Evolutionary conservation across 1,140 invertebrate species (phyloP).

Genomic region (Ips typographus): DNA sequence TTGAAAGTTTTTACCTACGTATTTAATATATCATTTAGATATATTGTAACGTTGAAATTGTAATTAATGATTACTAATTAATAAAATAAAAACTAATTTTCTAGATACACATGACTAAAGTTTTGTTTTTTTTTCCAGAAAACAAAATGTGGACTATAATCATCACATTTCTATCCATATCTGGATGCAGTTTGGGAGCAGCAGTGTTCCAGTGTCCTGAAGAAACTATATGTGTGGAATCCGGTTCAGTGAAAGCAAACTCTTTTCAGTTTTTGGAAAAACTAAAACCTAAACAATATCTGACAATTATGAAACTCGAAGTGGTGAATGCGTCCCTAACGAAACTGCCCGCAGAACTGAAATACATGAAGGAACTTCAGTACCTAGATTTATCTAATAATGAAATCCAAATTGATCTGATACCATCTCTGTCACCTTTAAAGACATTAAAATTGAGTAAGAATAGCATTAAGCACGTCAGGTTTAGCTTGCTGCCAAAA

Average conservation of each 20-base stretch:
- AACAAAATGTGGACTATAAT: conserved; percentile 30
- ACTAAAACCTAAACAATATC: conserved; percentile 38
- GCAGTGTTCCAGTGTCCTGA: conserved; percentile 36
- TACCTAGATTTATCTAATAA: conserved; percentile 61
- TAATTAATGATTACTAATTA: background rate
- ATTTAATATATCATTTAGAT: background rate
- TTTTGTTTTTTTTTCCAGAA: conserved; percentile 31
- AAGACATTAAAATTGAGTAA: conserved; percentile 60
- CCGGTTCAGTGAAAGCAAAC: conserved; percentile 31
- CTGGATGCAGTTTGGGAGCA: conserved; percentile 20
- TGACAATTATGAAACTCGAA: conserved; percentile 33
- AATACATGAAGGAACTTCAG: conserved; percentile 43
- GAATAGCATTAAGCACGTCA: conserved; percentile 58
- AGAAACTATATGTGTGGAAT: conserved; percentile 24
- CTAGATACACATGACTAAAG: background rate
- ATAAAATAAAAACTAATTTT: background rate
- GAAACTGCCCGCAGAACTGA: conserved; percentile 40
- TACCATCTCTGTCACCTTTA: conserved; percentile 59
- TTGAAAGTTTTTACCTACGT: too few relatives aligned
- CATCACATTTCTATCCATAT: conserved; percentile 11
- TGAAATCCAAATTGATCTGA: conserved; percentile 58
- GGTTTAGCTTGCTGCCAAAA: conserved; percentile 57
- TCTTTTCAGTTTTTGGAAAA: conserved; percentile 42
- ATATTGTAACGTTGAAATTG: background rate
- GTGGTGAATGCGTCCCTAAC: conserved; percentile 38